Evolutionary conservation across 1,140 invertebrate genomes (phyloP), one percentile per base, ranked within the genome.

Genomic region (Papilio helenus): DNA sequence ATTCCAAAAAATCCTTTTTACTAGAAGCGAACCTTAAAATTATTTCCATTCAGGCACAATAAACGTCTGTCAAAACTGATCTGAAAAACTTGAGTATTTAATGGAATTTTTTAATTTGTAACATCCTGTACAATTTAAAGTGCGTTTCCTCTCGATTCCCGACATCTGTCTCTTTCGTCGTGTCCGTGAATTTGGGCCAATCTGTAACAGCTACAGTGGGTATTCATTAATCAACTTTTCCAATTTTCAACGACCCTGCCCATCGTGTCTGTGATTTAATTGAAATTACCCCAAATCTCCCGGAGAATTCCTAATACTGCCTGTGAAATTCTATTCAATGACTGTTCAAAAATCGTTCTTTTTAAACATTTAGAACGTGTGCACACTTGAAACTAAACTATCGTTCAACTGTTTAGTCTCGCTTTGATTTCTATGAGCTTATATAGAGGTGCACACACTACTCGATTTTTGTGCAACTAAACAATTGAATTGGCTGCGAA

Each of bases 161-260:
- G 80, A 82, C 81, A 68, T 71, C 77, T 81, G 85, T 87, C 86
- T 81, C 34, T 80, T 82, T 80, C 86, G 85, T 88, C 23, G 61
- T 29, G 61, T 29, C 61, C 26, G 12, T 87, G 85, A 88, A 83
- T 46, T 84, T 79, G 65, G 51, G 73, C 81, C 79, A 83, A 86
- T 68, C 78, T 80, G 78, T 88, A 87, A 85, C 86, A 86, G 79
- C 79, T 82, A 86, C 84, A 89, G 88, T 86, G 80, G 78, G 72
- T 65, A 86, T 90, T 91, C 90, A 90, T 93, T 90, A 91, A 91
- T 93, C 89, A 90, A 93, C 90, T 90, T 93, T 91, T 92, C 87
- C 89, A 93, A 93, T 93, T 93, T 88, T 81, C 83, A 86, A 85
- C 84, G 80, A 87, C 83, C 82, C 87, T 82, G 79, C 77, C 58